Base-by-base conservation (phyloP, 1,140 invertebrate species). In the Bombus balteatus region DNA sequence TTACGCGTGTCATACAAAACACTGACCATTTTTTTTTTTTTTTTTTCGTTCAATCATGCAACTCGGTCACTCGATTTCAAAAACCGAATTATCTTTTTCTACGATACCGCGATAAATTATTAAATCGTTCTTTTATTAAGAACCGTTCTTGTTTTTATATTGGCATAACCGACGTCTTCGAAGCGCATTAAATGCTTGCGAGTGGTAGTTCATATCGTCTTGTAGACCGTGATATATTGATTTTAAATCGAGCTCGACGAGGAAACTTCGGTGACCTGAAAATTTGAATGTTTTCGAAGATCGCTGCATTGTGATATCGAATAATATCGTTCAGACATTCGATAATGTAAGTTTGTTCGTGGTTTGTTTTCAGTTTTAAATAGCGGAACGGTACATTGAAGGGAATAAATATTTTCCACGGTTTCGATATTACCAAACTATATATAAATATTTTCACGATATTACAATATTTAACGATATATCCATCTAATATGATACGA, bases 241-340 rank as follows among this genome's bases (percentile, higher is more conserved):
- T 62, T 77, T 77, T 62, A 77, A 77, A 77, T 62, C 32, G 75
- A 77, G 28, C 41, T 65, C 37, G 37, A 41, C 28, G 3, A n/a
- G 15, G 37, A 1, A 43, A 62, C 57, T 65, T 41, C 15, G 57
- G 28, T 77, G 75, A 62, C 34, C 57, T 18, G 53, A 77, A 62
- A 77, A 62, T 62, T 77, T 41, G 37, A 39, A 39, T 32, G 57
- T 39, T 77, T 77, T 39, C 57, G 37, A 77, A 65, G 57, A 41
- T 77, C 18, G 15, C 1, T 25, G 9, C 3, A 22, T 39, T 0
- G 25, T 13, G 72, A 53, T 74, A 74, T 41, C 72, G 9, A 53
- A 25, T 74, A 34, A 74, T 53, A 41, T 41, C 39, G 39, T 28
- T 6, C 37, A 2, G 32, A 18, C 37, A 43, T 72, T 28, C 70